Evolutionary conservation across 2,797 vertebrate genomes (phyloP).

Genomic region (Sebastes cheni): DNA sequence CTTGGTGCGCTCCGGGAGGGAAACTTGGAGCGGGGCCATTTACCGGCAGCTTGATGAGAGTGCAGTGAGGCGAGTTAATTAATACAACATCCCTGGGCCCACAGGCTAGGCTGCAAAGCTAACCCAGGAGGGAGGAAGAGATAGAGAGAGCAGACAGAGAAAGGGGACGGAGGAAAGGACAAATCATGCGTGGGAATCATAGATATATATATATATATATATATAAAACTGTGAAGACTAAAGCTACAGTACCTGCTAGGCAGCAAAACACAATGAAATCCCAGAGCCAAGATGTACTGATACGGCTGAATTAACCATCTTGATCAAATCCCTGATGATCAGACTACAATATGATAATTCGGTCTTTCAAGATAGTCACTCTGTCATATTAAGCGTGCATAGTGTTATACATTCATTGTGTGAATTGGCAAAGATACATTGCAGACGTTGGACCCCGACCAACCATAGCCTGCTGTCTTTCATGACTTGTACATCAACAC

Average conservation of each 20-base stretch:
- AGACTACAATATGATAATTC: not conserved
- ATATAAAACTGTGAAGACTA: not conserved
- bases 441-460: not conserved
- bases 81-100: constrained; percentile 77
- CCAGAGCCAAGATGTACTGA: not conserved
- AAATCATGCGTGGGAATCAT: constrained; percentile 37
- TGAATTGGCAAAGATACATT: not conserved
- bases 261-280: constrained; percentile 18
- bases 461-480: not conserved
- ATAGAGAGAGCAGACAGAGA: constrained; percentile 32
- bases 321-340: not conserved
- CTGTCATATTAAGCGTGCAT: accelerated
- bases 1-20: constrained; percentile 72
- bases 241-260: constrained; percentile 22
- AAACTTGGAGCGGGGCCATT: constrained; percentile 75
- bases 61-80: constrained; percentile 81
- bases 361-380: not conserved
- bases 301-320: not conserved
- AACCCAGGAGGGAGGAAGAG: constrained; percentile 56
- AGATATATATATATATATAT: not conserved
- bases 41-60: constrained; percentile 81
- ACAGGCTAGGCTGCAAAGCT: constrained; percentile 64
- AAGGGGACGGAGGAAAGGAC: constrained; percentile 42
- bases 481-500: not conserved
- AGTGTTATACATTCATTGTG: not conserved